Conservation (phyloP, 2,113 vertebrate species). For the Vulpes vulpes region DNA sequence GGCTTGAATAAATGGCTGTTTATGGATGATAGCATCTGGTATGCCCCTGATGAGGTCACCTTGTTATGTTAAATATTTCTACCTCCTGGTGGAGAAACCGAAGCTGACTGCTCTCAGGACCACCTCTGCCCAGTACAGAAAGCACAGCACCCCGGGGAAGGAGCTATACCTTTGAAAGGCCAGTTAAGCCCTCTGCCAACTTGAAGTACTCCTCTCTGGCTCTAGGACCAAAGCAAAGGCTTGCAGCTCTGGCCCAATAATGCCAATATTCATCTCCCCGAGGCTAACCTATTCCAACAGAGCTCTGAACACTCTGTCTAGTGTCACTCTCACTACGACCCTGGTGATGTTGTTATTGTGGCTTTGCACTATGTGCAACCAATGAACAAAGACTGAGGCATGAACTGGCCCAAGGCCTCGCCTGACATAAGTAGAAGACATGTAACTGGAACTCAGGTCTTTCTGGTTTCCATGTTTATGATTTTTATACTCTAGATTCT, state of each 20-base stretch:
- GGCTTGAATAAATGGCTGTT: constrained; percentile 73
- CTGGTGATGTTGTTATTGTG: not conserved
- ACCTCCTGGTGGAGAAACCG: constrained; percentile 70
- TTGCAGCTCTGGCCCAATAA: not conserved
- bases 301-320: not conserved
- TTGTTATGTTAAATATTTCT: constrained; percentile 81
- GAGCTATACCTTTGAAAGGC: not conserved
- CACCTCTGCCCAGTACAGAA: constrained; percentile 39
- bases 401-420: not conserved
- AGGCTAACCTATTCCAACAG: not conserved
- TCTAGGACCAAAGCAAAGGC: not conserved
- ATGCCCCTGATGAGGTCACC: constrained; percentile 77
- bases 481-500: not conserved
- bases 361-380: constrained; percentile 1
- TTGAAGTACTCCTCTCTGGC: not conserved
- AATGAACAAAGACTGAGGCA: constrained; percentile 3
- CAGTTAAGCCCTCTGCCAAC: not conserved
- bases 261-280: not conserved
- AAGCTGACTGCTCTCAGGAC: constrained; percentile 63
- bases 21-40: constrained; percentile 80
- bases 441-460: not conserved
- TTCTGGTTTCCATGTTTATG: not conserved
- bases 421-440: not conserved
- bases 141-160: not conserved
- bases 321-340: not conserved